Evolutionary conservation across 2,888 invertebrate species (phyloP), one percentile per base, ranked within the genome.

Genomic region (Lacanobia oleracea): DNA sequence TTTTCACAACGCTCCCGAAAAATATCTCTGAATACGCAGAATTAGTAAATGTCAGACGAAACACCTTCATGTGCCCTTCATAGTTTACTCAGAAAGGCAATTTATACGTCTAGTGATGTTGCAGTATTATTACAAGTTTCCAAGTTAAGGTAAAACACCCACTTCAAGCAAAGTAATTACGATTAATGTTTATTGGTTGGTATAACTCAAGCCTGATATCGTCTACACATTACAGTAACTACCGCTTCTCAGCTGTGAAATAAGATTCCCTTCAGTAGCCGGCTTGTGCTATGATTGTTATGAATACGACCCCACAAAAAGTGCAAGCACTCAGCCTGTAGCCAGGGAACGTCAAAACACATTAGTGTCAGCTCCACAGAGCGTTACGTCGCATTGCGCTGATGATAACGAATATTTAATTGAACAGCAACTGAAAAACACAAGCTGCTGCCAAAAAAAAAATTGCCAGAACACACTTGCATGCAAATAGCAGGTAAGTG

Each of bases 41-140:
- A 62, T 75, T 71, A 66, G 63, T 79, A 79, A 84, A 81, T 84
- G 85, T 82, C 82, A 79, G 75, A 80, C 81, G 64, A 72, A 81
- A 82, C 88, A 88, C 87, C 84, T 89, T 84, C 81, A 81, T 10
- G 63, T 81, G 77, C 79, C 88, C 87, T 89, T 81, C 73, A 75
- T n/a, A 67, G 70, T 69, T 64, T 21, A 56, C 64, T 59, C 37
- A 59, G 60, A 79, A 72, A 59, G 62, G 67, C 51, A 69, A 82
- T 75, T 72, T 72, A 74, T 60, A 67, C 66, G 63, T 60, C 51
- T 56, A 50, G 67, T 57, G 64, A 72, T 68, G 62, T 43, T 60
- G 43, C 62, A 72, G 62, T 66, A 67, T 33, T 57, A 75, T 57
- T 63, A 76, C 62, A 60, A 66, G 70, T 63, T 79, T 23, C 70